Evolutionary conservation across 2,888 invertebrate species (phyloP).

Genomic region (Thecocarcelia acutangulata): DNA sequence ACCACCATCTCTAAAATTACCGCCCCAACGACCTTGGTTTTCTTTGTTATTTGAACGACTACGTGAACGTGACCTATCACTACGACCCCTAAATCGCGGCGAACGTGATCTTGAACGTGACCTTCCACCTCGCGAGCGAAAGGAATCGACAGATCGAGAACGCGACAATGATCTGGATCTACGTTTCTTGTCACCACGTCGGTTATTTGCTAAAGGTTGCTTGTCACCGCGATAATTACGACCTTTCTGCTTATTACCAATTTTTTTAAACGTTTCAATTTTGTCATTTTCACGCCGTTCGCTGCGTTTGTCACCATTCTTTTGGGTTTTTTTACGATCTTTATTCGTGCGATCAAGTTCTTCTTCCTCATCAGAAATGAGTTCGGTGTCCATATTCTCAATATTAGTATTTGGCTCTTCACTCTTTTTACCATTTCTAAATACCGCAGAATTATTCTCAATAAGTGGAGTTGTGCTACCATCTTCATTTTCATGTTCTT

Average conservation of each 20-base stretch:
- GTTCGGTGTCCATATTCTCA: constrained; percentile 87
- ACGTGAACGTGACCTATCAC: constrained; percentile 50
- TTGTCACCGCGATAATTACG: constrained; percentile 90
- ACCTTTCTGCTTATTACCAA: constrained; percentile 89
- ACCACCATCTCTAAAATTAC: constrained; percentile 67
- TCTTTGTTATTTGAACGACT: constrained; percentile 79
- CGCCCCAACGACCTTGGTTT: constrained; percentile 70
- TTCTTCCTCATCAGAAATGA: constrained; percentile 88
- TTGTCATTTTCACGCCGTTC: constrained; percentile 76
- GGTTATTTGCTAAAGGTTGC: constrained; percentile 73
- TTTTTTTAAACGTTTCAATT: constrained; percentile 88
- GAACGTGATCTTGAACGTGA: constrained; percentile 66
- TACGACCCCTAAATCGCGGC: constrained; percentile 65
- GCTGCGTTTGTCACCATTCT: constrained; percentile 70
- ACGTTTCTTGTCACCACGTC: constrained; percentile 46
- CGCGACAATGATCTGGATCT: constrained; percentile 61
- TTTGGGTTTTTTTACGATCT: constrained; percentile 51
- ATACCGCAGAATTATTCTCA: background rate
- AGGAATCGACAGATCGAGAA: constrained; percentile 64
- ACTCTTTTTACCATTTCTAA: constrained; percentile 7
- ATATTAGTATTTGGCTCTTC: constrained; percentile 73
- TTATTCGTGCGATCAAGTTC: constrained; percentile 74
- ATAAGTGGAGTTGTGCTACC: constrained; percentile 65
- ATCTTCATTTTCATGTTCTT: constrained; percentile 72
- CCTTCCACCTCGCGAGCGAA: constrained; percentile 60